phyloP scores from a whole-genome alignment of 2,113 vertebrate species.

The Ifrita kowaldi region DNA sequence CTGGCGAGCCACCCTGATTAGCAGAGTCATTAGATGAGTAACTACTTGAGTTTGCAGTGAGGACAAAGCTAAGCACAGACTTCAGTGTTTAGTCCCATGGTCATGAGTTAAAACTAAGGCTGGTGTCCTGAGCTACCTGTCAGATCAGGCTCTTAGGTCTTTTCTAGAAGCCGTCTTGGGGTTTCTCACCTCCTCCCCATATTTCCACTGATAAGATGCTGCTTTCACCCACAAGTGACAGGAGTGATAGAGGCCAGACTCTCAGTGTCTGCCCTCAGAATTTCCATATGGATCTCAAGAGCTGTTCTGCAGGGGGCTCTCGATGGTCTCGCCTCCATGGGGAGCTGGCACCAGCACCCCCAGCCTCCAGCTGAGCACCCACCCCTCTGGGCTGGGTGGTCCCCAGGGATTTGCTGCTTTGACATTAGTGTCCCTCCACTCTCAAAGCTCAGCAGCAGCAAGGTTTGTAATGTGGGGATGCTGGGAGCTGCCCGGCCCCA shows the following conservation, averaged over 20 bases:
- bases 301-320: not conserved
- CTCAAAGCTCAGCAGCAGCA: not conserved
- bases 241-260: not conserved
- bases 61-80: not conserved
- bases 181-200: not conserved
- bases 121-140: not conserved
- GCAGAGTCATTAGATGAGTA: not conserved
- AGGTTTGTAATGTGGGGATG: not conserved
- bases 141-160: not conserved
- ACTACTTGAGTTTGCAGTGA: not conserved
- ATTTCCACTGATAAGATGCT: not conserved
- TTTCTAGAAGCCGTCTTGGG: not conserved
- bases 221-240: not conserved
- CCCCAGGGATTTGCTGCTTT: not conserved
- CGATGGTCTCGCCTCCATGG: rapidly evolving
- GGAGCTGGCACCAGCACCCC: not conserved
- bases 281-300: not conserved
- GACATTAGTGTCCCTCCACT: rapidly evolving
- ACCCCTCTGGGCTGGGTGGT: not conserved
- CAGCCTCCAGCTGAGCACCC: not conserved
- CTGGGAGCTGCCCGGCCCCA: not conserved
- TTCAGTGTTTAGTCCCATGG: not conserved
- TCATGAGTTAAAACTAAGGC: not conserved
- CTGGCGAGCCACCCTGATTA: rapidly evolving
- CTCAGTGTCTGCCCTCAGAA: not conserved